Evolutionary conservation across 1,140 invertebrate species (phyloP).

Genomic region (Diorhabda sublineata): DNA sequence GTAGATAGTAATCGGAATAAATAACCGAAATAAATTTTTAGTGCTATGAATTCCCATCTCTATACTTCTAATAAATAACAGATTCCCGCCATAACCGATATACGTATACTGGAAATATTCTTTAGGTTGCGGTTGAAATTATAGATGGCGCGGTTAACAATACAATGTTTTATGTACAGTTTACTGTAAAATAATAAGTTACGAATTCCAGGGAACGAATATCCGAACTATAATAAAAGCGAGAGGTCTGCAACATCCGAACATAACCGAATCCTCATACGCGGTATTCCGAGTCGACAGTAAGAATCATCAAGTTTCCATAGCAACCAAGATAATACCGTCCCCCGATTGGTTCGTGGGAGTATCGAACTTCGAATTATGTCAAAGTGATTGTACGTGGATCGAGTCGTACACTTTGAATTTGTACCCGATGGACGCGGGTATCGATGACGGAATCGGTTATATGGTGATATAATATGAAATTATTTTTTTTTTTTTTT

Average conservation of each 20-base stretch:
- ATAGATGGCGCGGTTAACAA: neutral
- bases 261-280: slow-evolving; percentile 86
- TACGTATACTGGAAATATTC: neutral
- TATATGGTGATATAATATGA: slow-evolving; percentile 69
- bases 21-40: too few species aligned
- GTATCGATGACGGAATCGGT: slow-evolving; percentile 87
- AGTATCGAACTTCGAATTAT: slow-evolving; percentile 87
- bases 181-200: neutral
- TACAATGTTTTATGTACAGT: neutral
- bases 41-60: too few species aligned
- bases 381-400: slow-evolving; percentile 89
- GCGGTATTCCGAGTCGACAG: slow-evolving; percentile 90
- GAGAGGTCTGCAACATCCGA: slow-evolving; percentile 86
- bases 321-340: slow-evolving; percentile 91
- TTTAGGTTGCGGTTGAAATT: neutral
- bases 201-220: slow-evolving; percentile 67
- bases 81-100: too few species aligned
- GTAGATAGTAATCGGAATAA: too few species aligned
- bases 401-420: slow-evolving; percentile 77
- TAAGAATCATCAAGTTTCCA: slow-evolving; percentile 87
- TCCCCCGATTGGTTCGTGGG: slow-evolving; percentile 99
- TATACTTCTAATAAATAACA: too few species aligned
- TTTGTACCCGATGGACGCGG: slow-evolving; percentile 94
- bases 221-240: slow-evolving; percentile 98
- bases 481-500: neutral